Base-by-base conservation (phyloP, 1,140 invertebrate species). In the Drosophila baimaii region DNA sequence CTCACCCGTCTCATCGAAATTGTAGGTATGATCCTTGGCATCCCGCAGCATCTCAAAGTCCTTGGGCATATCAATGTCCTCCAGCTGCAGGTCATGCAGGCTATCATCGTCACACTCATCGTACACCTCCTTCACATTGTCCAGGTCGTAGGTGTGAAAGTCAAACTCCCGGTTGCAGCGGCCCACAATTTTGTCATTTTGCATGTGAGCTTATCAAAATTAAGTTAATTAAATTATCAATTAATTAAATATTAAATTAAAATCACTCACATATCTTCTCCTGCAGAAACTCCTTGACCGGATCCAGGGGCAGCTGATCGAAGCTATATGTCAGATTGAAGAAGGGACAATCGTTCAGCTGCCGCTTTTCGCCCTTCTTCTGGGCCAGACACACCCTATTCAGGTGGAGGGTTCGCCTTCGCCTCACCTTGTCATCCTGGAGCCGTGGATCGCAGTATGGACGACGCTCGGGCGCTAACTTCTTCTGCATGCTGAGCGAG, bases 231-330 rank as follows among this genome's bases (percentile, higher is more conserved):
- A n/a, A n/a, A n/a, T n/a, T n/a, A n/a, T n/a, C n/a, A n/a, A n/a
- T n/a, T n/a, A n/a, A n/a, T n/a, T n/a, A n/a, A n/a, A n/a, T n/a
- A n/a, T n/a, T n/a, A n/a, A n/a, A n/a, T n/a, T n/a, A n/a, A n/a
- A n/a, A n/a, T n/a, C n/a, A n/a, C 76, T 76, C 39, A 92, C 91
- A 81, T 51, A 92, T 92, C 59, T 92, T 91, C 49, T 92, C 90
- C 17, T 49, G 23, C 1, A 92, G 46, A 44, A 81, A 92, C 15
- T 81, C 77, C 64, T 83, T 91, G 5, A 83, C 59, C 0, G 91
- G 91, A 71, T 92, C 91, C 23, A 92, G 33, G 1, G 91, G 91
- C 62, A 92, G 47, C 51, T 92, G 70, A 77, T 92, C 91, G 10
- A 83, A 91, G 10, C 75, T 44, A 57, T 92, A 91, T 13, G 59